Percentiles rank a stretch among this genome's conserved stretches.
Evolutionary conservation across 2,797 vertebrate species (phyloP).

Genomic region (Rousettus madagascariensis): DNA sequence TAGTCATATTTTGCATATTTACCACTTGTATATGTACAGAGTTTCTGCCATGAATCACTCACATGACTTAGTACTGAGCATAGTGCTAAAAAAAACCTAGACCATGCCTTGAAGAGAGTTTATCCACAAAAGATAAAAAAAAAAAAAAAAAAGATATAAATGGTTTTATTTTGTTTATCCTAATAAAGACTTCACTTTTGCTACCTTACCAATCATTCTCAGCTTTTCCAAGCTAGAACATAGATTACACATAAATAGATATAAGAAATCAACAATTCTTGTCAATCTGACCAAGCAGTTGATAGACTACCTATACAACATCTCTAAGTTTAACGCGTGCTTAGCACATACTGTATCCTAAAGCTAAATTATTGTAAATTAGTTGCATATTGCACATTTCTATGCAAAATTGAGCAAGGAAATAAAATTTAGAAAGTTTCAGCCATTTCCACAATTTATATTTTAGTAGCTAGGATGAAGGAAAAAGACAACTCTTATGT

Average conservation of each 20-base stretch:
- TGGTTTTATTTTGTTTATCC: background rate
- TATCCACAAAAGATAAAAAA: background rate
- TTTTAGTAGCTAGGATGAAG: background rate
- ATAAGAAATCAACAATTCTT: background rate
- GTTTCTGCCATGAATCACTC: background rate
- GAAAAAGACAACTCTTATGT: background rate
- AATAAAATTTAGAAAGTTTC: background rate
- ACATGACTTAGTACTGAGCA: background rate
- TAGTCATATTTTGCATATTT: background rate
- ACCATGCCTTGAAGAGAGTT: background rate
- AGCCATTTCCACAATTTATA: slow-evolving; percentile 1
- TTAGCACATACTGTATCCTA: background rate
- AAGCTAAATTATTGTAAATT: slow-evolving; percentile 7
- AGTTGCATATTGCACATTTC: background rate
- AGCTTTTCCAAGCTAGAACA: background rate
- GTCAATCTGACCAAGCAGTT: background rate
- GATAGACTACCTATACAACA: background rate
- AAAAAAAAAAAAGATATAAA: background rate
- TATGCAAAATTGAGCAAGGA: background rate
- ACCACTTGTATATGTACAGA: background rate
- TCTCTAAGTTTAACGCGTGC: background rate
- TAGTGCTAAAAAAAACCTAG: background rate
- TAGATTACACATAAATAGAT: background rate
- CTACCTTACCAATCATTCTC: background rate
- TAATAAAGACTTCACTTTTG: background rate